Conservation (phyloP, 2,797 vertebrate genomes). For the Ambastaia sidthimunki region DNA sequence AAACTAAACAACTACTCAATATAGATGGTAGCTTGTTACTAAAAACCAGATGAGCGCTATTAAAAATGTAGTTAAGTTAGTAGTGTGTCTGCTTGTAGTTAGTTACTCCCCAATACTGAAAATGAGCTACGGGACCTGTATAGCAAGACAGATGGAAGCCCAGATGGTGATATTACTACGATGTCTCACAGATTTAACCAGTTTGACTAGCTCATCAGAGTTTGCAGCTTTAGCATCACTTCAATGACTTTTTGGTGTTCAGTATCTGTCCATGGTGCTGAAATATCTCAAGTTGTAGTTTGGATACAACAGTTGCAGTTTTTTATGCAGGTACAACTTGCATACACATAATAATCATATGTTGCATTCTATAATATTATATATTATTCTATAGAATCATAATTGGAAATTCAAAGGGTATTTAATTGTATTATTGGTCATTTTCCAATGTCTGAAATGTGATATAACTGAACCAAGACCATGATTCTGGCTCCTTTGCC, state of each 20-base stretch:
- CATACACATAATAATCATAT: conserved; percentile 28
- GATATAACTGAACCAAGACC: conserved; percentile 13
- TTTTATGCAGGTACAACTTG: conserved; percentile 17
- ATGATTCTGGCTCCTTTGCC: neutral
- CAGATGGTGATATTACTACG: conserved; percentile 35
- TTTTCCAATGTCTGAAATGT: conserved; percentile 3
- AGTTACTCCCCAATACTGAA: neutral
- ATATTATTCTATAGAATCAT: no score
- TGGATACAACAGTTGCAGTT: conserved; percentile 4
- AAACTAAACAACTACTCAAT: neutral
- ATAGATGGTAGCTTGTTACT: neutral
- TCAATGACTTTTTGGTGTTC: neutral
- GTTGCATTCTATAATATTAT: neutral
- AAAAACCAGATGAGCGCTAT: no score
- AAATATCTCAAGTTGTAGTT: conserved; percentile 33
- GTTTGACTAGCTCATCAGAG: conserved; percentile 7
- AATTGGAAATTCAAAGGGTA: no score
- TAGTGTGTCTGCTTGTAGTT: neutral
- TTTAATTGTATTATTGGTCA: conserved; percentile 24
- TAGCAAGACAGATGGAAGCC: conserved; percentile 32
- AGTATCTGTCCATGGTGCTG: conserved; percentile 41
- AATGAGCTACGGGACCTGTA: conserved; percentile 2
- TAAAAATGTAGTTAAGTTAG: neutral
- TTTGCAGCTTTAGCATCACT: conserved; percentile 6
- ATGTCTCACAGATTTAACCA: conserved; percentile 24